Conservation (phyloP, 2,797 vertebrate genomes). For the Streptopelia turtur region DNA sequence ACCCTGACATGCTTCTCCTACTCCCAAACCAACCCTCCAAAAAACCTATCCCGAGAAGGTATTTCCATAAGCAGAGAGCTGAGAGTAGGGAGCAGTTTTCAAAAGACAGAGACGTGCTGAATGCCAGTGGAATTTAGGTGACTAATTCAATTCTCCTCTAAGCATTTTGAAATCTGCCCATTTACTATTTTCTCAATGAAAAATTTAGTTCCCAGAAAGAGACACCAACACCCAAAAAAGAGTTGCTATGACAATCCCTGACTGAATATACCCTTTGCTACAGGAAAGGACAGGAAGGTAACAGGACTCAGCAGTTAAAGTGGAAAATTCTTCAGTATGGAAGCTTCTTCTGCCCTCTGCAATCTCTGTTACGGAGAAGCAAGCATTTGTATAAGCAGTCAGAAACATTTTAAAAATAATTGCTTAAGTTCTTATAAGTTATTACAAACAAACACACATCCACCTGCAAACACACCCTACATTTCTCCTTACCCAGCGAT, state of each 20-base stretch:
- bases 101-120: not conserved
- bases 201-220: not conserved
- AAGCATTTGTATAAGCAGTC: not conserved
- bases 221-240: not conserved
- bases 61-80: not conserved
- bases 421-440: not conserved
- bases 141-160: not conserved
- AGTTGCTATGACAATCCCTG: not conserved
- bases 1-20: fast-evolving
- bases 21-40: not conserved
- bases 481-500: not conserved
- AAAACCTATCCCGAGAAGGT: not conserved
- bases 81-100: not conserved
- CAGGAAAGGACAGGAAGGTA: not conserved
- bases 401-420: conserved; percentile 15
- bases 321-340: not conserved
- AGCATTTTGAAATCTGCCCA: not conserved
- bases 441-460: not conserved
- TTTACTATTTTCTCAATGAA: not conserved
- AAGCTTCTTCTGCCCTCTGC: not conserved
- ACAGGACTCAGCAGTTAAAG: not conserved
- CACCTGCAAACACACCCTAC: not conserved
- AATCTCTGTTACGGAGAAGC: not conserved
- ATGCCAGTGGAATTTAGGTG: not conserved
- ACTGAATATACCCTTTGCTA: not conserved